A percentile compares a stretch with the other conserved stretches of the same genome.
Evolutionary conservation across 2,797 vertebrate genomes (phyloP).

Genomic region (Acanthiza pusilla): DNA sequence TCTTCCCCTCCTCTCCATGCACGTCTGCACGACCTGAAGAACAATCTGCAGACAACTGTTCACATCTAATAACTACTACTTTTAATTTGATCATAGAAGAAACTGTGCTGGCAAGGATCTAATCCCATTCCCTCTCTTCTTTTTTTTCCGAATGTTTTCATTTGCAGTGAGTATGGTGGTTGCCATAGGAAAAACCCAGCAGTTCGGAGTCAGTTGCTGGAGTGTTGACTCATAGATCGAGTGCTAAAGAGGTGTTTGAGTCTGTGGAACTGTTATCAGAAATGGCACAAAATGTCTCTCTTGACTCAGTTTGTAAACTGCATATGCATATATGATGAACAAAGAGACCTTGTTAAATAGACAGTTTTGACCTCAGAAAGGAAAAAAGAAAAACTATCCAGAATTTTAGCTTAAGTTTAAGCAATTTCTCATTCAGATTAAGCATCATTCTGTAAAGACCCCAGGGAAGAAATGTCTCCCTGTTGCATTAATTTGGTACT

Average conservation of each 20-base stretch:
- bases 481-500: neutral
- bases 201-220: neutral
- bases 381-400: neutral
- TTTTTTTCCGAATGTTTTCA: neutral
- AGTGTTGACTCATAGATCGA: conserved; percentile 43
- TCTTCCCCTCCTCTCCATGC: neutral
- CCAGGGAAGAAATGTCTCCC: neutral
- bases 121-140: neutral
- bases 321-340: neutral
- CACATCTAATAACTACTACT: neutral
- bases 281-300: conserved; percentile 32
- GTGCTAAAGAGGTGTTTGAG: conserved; percentile 43
- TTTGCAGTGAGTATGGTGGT: neutral
- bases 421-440: neutral
- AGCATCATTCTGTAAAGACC: neutral
- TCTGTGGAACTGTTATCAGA: conserved; percentile 31
- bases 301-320: conserved; percentile 30
- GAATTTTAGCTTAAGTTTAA: neutral
- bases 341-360: conserved; percentile 3
- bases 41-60: neutral
- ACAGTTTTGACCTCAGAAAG: neutral
- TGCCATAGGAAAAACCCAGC: conserved; percentile 28
- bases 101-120: neutral
- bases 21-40: neutral
- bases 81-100: neutral